Base-by-base conservation (phyloP, 2,888 invertebrate genomes). In the Sepiola atlantica region DNA sequence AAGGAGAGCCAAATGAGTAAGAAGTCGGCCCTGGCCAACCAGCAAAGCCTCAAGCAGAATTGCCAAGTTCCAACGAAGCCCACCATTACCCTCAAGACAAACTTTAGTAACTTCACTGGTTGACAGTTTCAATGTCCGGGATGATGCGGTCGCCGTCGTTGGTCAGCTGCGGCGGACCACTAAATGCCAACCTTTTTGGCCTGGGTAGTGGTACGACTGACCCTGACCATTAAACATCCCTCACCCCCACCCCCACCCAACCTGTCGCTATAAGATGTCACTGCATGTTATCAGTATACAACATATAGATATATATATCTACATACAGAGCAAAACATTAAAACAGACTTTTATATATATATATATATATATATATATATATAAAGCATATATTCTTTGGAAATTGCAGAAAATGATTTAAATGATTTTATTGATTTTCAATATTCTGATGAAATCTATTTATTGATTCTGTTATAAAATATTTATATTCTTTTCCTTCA, bases 91-190 rank as follows among this genome's bases (percentile, higher is more conserved):
- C 94, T 96, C 91, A 96, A 96, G 95, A 99, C 99, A 4, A 99
- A 99, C 97, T 99, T 99, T 97, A 99, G 99, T 96, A 99, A 99
- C 97, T 99, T 99, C 96, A 96, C 96, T 91, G 95, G 94, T 93
- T 95, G 94, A 95, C 28, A 32, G 12, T 77, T 28, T n/a, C 77
- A 28, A 77, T 45, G 77, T 77, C 0, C 1, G 14, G 28, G 77
- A 77, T 77, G 14, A 77, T 77, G 12, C 28, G 12, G n/a, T 77
- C 77, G n/a, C n/a, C n/a, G n/a, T 77, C 28, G n/a, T n/a, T 18
- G 18, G 77, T 77, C 77, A 77, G 77, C n/a, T 10, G n/a, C 10
- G 28, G n/a, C 2, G 14, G 12, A 77, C 77, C n/a, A 77, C 61
- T 77, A 77, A 77, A n/a, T 77, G n/a, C 28, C 77, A 77, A 77